Base-by-base conservation (phyloP, 1,140 invertebrate genomes). In the Cherax destructor region DNA sequence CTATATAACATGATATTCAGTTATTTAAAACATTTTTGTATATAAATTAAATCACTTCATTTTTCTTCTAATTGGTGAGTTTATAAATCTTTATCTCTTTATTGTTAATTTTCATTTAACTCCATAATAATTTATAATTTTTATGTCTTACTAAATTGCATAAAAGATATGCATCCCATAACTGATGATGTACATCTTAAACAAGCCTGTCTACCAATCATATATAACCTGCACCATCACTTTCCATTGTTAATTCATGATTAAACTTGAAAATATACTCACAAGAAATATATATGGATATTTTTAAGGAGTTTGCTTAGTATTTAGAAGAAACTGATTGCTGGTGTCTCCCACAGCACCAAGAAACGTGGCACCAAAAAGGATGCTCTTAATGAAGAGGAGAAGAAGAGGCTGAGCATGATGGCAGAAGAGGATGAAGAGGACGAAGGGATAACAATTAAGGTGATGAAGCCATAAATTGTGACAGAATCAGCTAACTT, bases 351-450 rank as follows among this genome's bases (percentile, higher is more conserved):
- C 83, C 76, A 50, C 89, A 91, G 89, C 59, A 86, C 89, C 10
- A 91, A 85, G 72, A 91, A 91, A 56, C 89, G 89, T 65, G 89
- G 89, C 18, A 85, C 76, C 83, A 91, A 91, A 69, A 84, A 49
- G 61, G 89, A 91, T 80, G 89, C 89, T 30, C 81, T 91, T n/a
- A 91, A 91, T 79, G 89, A 91, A 78, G 89, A 91, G 11, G 89
- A 91, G 59, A 91, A 91, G 76, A 91, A 91, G 83, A 72, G 89
- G 41, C 77, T 91, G 56, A 91, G 89, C 76, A 91, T 91, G 89
- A 91, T 91, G 89, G 89, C 89, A 79, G 89, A 91, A 84, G 89
- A 91, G 83, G 89, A 91, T 56, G 89, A 91, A 74, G 89, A 91
- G 89, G 89, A 91, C 83, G 89, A 91, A 79, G 89, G 88, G 11